phyloP scores from a whole-genome alignment of 1,140 invertebrate genomes.

The Pygmarrhopalites habei region DNA sequence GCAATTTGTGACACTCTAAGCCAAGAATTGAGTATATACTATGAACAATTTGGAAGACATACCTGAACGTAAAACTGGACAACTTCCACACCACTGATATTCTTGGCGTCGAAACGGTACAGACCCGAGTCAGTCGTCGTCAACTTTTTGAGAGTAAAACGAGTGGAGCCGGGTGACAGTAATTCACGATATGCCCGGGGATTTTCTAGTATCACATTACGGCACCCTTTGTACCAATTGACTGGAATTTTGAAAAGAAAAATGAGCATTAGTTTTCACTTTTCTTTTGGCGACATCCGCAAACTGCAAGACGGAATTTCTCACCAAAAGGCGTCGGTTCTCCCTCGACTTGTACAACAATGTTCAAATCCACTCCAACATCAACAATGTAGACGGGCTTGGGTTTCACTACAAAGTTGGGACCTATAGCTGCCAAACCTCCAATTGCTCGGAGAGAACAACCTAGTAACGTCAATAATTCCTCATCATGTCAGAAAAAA shows the following conservation, averaged over 20 bases:
- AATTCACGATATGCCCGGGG: constrained; percentile 68
- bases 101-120: constrained; percentile 88
- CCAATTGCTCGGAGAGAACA: not conserved
- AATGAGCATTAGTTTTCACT: too few species aligned
- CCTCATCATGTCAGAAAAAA: too few species aligned
- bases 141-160: constrained; percentile 78
- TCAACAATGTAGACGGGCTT: constrained; percentile 10
- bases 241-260: constrained; percentile 50
- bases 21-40: too few species aligned
- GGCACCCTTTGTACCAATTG: constrained; percentile 73
- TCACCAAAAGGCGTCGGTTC: constrained; percentile 7
- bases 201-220: constrained; percentile 65
- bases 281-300: too few species aligned
- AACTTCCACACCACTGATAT: constrained; percentile 73
- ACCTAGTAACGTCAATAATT: too few species aligned
- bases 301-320: too few species aligned
- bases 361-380: constrained; percentile 7
- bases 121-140: constrained; percentile 80
- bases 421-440: not conserved
- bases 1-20: too few species aligned
- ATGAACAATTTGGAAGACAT: not conserved
- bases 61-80: constrained; percentile 12
- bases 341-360: constrained; percentile 8
- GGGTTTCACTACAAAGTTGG: not conserved
- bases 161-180: constrained; percentile 67